Evolutionary conservation across 1,140 invertebrate species (phyloP), one percentile per base, ranked within the genome.

Genomic region (Geopemphigus sp.): DNA sequence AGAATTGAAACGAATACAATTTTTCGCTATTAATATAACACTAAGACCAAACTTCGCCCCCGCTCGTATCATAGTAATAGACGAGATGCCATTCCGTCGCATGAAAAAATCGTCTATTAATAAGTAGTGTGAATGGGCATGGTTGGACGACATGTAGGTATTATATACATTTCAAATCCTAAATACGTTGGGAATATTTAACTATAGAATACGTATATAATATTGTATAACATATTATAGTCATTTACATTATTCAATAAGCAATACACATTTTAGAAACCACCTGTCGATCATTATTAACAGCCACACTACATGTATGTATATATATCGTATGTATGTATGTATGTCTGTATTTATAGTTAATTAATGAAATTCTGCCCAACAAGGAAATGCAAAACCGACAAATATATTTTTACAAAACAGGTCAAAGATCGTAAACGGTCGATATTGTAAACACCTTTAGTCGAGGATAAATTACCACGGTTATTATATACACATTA

Each of bases 351-450:
- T 45, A 11, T 45, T 17, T 29, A 61, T 24, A 45, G 39, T 5
- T 29, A 24, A 6, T 76, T 76, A 76, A 76, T 76, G 56, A 76
- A 76, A 76, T 76, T 76, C 73, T 11, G 32, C 22, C 6, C 12
- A n/a, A 61, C 73, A 56, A 17, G n/a, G 32, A 76, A 76, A 76
- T 76, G 73, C 56, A 45, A 59, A 76, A 45, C 56, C 73, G n/a
- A 76, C 26, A n/a, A 10, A 57, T 76, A 53, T 24, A 63, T 76
- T 74, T 24, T 39, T 32, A 76, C 73, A 61, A 76, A 76, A 76
- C 22, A 76, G 73, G 73, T 76, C 73, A 76, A 76, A 76, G 73
- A 76, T 76, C 73, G 56, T 24, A 26, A 76, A 57, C 54, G 29
- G 73, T 76, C 54, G 56, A 59, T 59, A 59, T 39, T 61, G 32